Evolutionary conservation across 2,113 vertebrate genomes (phyloP).

Genomic region (Acrocephalus kingi): DNA sequence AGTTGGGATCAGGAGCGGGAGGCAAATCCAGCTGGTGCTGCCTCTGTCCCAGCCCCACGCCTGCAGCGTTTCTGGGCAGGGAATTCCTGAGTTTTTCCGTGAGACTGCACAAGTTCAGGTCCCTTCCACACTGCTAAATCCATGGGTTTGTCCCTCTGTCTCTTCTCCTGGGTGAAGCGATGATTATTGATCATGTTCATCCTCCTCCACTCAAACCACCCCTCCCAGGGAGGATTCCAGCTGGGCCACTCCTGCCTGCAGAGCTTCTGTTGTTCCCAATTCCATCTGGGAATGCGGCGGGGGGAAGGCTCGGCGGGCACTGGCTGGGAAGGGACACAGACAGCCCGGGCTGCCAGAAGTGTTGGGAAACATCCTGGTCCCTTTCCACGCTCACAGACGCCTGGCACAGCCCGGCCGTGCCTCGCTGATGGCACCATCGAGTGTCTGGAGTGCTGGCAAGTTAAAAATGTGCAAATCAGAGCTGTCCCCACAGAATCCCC

Average conservation of each 20-base stretch:
- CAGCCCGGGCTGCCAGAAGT: background rate
- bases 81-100: background rate
- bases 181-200: background rate
- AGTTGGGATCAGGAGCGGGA: background rate
- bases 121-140: background rate
- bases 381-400: background rate
- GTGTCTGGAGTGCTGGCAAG: background rate
- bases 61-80: background rate
- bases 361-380: constrained; percentile 12
- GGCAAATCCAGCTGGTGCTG: background rate
- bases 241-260: constrained; percentile 11
- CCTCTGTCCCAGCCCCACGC: background rate
- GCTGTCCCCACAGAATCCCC: background rate
- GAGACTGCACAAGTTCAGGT: background rate
- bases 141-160: background rate
- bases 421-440: background rate
- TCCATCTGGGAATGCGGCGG: background rate
- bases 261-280: background rate
- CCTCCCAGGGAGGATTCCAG: background rate
- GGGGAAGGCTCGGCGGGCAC: background rate
- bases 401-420: background rate
- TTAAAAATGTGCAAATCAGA: background rate
- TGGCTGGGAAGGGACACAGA: background rate
- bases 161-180: background rate
- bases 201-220: background rate